These are phyloP conservation scores for Astyanax mexicanus DNA, from an alignment of 2,797 vertebrate genomes.

Conservation along the genomic window DNA sequence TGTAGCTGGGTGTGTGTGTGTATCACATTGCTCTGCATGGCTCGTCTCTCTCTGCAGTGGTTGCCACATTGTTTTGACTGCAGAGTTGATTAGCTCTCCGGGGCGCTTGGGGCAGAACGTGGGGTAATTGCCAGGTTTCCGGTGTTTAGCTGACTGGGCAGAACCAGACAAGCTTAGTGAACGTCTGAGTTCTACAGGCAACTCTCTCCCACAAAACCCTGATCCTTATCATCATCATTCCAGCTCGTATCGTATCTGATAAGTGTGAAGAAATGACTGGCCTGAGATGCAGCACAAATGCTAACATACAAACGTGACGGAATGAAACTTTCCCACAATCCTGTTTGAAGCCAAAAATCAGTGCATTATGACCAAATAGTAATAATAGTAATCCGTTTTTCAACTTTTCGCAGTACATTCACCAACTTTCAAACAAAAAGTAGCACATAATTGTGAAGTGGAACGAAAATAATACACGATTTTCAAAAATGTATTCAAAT, in stretches of 20 bases:
- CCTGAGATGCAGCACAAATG: constrained; percentile 44
- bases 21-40: constrained; percentile 14
- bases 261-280: constrained; percentile 35
- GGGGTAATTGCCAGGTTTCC: constrained; percentile 67
- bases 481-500: too few relatives aligned
- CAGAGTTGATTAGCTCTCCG: constrained; percentile 58
- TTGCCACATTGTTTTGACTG: constrained; percentile 63
- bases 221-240: constrained; percentile 73
- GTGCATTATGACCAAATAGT: too few relatives aligned
- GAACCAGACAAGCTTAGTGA: constrained; percentile 59
- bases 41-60: constrained; percentile 15
- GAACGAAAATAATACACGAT: too few relatives aligned
- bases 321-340: constrained; percentile 31
- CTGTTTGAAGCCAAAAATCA: background rate
- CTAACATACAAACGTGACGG: constrained; percentile 36
- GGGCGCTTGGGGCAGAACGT: constrained; percentile 51
- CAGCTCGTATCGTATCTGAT: constrained; percentile 69
- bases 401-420: too few relatives aligned
- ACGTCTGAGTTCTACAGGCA: constrained; percentile 59
- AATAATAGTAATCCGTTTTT: too few relatives aligned
- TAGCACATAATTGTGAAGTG: too few relatives aligned
- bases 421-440: too few relatives aligned
- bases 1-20: constrained; percentile 7
- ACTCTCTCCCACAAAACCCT: constrained; percentile 62
- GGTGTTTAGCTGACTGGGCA: constrained; percentile 64